These are phyloP conservation scores for Andricus quercusramuli DNA, from an alignment of 2,888 invertebrate species.

Conservation along the genomic window DNA sequence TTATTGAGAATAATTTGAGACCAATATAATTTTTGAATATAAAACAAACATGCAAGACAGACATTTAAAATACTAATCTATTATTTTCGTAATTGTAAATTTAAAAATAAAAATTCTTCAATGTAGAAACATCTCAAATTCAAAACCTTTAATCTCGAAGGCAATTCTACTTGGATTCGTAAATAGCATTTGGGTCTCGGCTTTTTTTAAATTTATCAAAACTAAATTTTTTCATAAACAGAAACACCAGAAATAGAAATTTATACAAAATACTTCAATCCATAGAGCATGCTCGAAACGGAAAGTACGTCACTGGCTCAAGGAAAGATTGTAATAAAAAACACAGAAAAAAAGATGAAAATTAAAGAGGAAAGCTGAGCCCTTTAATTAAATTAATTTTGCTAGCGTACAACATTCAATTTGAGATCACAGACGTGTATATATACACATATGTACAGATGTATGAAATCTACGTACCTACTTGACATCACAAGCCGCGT, in stretches of 20 bases:
- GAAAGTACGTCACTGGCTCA: not conserved
- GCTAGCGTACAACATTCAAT: constrained; percentile 31
- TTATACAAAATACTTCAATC: not conserved
- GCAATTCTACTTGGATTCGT: not conserved
- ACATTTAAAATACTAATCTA: not conserved
- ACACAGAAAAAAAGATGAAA: constrained; percentile 19
- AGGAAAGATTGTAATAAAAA: not conserved
- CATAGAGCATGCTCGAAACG: constrained; percentile 4
- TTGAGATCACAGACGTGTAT: constrained; percentile 46
- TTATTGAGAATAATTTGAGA: no score
- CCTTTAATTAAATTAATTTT: constrained; percentile 24
- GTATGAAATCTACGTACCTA: constrained; percentile 75
- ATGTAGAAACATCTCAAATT: not conserved
- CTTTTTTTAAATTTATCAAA: not conserved
- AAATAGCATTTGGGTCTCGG: not conserved
- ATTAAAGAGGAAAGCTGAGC: constrained; percentile 8
- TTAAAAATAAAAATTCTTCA: not conserved
- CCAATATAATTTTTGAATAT: not conserved
- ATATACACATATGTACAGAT: constrained; percentile 59
- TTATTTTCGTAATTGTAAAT: not conserved
- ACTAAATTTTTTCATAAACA: not conserved
- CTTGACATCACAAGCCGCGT: constrained; percentile 79
- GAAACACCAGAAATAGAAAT: not conserved
- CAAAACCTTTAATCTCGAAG: not conserved
- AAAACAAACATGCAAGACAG: not conserved